These are phyloP conservation scores for Octopus bimaculoides DNA, from an alignment of 1,140 invertebrate species.

Conservation along the genomic window DNA sequence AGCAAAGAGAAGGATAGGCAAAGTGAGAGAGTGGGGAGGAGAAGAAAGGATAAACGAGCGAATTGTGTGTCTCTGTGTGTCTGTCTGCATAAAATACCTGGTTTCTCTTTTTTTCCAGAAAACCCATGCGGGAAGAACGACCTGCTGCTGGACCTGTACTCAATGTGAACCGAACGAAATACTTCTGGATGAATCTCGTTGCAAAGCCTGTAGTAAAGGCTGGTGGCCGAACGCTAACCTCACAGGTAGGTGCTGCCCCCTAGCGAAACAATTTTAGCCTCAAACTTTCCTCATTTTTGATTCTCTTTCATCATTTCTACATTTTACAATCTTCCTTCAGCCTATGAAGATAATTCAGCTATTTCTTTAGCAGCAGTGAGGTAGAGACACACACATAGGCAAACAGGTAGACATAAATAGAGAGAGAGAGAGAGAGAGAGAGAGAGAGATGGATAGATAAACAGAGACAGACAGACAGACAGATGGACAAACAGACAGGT, in stretches of 20 bases:
- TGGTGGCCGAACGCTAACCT: constrained; percentile 67
- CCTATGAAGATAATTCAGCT: background rate
- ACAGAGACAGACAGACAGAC: background rate
- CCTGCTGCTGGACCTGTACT: constrained; percentile 75
- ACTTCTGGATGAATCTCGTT: constrained; percentile 63
- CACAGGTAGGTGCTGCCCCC: constrained; percentile 60
- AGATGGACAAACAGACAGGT: background rate
- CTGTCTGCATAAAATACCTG: background rate
- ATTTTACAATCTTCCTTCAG: no score
- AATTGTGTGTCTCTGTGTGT: background rate
- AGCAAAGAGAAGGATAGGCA: no score
- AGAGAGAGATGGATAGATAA: background rate
- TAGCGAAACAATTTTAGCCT: no score
- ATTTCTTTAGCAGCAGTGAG: background rate
- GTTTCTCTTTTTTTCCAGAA: constrained; percentile 59
- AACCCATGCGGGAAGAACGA: constrained; percentile 64
- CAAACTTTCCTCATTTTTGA: no score
- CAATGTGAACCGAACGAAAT: constrained; percentile 67
- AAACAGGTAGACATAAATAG: background rate
- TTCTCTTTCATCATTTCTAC: no score
- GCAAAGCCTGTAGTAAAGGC: constrained; percentile 64
- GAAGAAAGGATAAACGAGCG: background rate
- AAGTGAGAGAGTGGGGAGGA: no score
- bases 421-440: background rate
- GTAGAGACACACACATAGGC: background rate